Evolutionary conservation across 1,140 invertebrate species (phyloP), one percentile per base, ranked within the genome.

Genomic region (Neomicropteryx cornuta): DNA sequence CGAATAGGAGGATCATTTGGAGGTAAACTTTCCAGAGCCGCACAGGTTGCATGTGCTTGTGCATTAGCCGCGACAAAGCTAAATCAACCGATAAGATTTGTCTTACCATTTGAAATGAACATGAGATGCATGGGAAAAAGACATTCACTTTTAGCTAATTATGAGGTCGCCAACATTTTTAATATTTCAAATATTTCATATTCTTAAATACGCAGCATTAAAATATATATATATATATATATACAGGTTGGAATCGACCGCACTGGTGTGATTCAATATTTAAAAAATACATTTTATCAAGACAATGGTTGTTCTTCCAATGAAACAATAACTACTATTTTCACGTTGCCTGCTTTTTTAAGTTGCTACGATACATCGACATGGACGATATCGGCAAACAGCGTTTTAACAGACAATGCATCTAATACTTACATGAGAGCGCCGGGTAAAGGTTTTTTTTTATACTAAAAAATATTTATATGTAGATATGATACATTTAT

Each of bases 1-100:
- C 58, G 79, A 38, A 37, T 81, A 1, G 80, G 80, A 2, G 80
- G 80, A 18, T 74, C 56, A 2, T 83, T 78, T 36, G 80, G 77
- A 19, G 54, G 61, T 24, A 76, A 81, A 50, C 70, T 71, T 29
- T 62, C 70, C 0, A 56, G 75, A n/a, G 46, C 58, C 8, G 49
- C 56, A 4, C 46, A 62, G 8, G 48, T 68, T 8, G 58, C 71
- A 1, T 66, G 65, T 24, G 70, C 70, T 3, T 73, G 71, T 36
- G 70, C 75, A 0, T 43, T 80, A 4, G 76, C 63, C 5, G 68
- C 70, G 14, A 43, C 69, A 39, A 66, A 70, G 19, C 53, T 76
- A 8, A 68, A 72, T 47, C 56, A 65, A 35, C 76, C 77, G 1
- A 65, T 73, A 4, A 51, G 75, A 27, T 65, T 79, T 16, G 61